phyloP scores from a whole-genome alignment of 2,797 vertebrate genomes.

The Dipus sagitta region DNA sequence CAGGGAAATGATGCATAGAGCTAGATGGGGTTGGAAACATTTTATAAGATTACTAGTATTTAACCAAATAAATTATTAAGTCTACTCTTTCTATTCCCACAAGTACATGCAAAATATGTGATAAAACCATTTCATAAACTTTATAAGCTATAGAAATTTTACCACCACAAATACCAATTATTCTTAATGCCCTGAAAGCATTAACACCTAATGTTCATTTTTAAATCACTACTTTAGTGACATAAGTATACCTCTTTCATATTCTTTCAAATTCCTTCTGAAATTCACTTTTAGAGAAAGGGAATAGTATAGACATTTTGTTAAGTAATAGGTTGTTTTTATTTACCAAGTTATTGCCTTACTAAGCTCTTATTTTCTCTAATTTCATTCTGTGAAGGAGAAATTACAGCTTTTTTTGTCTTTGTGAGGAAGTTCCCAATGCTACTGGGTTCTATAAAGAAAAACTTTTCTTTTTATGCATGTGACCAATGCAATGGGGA shows the following conservation, averaged over 20 bases:
- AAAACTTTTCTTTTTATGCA: neutral
- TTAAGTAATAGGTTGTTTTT: conserved; percentile 62
- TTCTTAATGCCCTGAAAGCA: conserved; percentile 48
- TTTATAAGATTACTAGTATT: conserved; percentile 2
- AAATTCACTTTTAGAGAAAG: conserved; percentile 47
- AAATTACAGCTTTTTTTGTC: conserved; percentile 46
- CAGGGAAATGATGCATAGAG: neutral
- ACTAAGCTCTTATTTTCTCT: neutral
- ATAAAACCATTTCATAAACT: conserved; percentile 2
- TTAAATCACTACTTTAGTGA: conserved; percentile 17
- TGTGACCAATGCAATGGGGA: neutral
- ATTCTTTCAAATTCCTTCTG: neutral
- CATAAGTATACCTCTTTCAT: conserved; percentile 29
- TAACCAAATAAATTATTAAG: neutral
- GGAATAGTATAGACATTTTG: conserved; percentile 49
- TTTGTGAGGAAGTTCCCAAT: conserved; percentile 20
- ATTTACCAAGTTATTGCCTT: conserved; percentile 48
- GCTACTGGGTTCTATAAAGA: neutral
- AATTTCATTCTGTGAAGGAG: conserved; percentile 5
- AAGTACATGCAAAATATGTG: neutral
- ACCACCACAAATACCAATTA: conserved; percentile 41
- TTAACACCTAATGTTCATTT: conserved; percentile 52
- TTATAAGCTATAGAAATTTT: neutral
- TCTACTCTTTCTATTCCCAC: conserved; percentile 14
- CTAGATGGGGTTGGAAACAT: neutral